Evolutionary conservation across 1,140 invertebrate species (phyloP), one percentile per base, ranked within the genome.

Genomic region (Temnothorax longispinosus): DNA sequence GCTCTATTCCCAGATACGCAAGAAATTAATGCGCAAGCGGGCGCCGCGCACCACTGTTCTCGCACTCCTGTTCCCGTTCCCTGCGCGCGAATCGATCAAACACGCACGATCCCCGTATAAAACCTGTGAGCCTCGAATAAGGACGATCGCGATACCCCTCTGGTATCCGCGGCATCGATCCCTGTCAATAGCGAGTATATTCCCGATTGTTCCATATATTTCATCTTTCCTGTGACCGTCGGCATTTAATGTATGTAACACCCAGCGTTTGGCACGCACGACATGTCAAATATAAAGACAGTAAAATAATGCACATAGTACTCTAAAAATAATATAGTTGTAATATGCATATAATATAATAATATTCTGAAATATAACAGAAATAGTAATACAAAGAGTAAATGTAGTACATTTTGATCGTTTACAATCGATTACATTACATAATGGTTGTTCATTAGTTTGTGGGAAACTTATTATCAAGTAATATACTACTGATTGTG

Each of bases 11-110:
- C 47, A 80, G 47, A 80, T 80, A 80, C 62, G 78, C 78, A 81
- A 81, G 64, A 81, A 81, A 81, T 81, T 81, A 81, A 81, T 81
- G 38, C 47, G 47, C 62, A 56, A 71, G 67, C 62, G 62, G 15
- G 3, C n/a, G 60, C 44, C 21, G 27, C 77, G 35, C 60, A 35
- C 47, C 27, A 11, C 58, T n/a, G 11, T 27, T 47, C 75, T 62
- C 52, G 21, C 21, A 15, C 50, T 11, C 27, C 21, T 54, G 38
- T 35, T 21, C 6, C 35, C 38, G 27, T 27, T 27, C 27, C 27
- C 27, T 21, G 18, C 60, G 15, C 44, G 21, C n/a, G 47, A 64
- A 81, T 81, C 78, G 78, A 81, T 81, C 78, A 81, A 81, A 81
- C 78, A 58, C 38, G 65, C 65, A 38, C 64, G 62, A 80, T 80